Evolutionary conservation across 2,113 vertebrate genomes (phyloP).

Genomic region (Alligator sinensis): DNA sequence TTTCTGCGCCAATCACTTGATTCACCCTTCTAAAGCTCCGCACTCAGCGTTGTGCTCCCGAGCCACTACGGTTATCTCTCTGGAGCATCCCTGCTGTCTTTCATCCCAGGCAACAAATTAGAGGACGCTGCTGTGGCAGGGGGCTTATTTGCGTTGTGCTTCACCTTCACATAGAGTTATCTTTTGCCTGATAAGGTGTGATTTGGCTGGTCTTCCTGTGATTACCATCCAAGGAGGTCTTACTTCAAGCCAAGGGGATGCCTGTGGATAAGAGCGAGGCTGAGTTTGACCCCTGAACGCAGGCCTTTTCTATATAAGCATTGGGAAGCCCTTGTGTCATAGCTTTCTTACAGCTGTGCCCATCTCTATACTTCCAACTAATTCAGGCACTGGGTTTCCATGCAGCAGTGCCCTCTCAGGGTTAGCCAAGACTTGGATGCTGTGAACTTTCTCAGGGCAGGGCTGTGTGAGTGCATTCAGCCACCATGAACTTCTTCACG

Average conservation of each 20-base stretch:
- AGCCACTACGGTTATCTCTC: conserved; percentile 60
- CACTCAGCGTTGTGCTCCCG: conserved; percentile 54
- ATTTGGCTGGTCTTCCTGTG: not conserved
- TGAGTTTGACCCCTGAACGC: not conserved
- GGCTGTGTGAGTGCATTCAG: rapidly evolving
- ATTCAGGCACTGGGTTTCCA: not conserved
- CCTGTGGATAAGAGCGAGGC: not conserved
- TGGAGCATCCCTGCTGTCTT: conserved; percentile 55
- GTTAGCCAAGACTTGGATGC: not conserved
- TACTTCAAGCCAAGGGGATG: not conserved
- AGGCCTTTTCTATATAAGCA: not conserved
- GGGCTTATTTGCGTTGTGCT: not conserved
- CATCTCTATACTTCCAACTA: rapidly evolving
- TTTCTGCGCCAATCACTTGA: conserved; percentile 49
- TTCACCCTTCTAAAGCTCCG: conserved; percentile 56
- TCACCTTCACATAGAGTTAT: not conserved
- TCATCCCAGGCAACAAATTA: conserved; percentile 67
- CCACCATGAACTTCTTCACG: not conserved
- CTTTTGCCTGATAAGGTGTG: conserved; percentile 21
- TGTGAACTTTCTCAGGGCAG: not conserved
- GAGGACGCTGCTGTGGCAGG: not conserved
- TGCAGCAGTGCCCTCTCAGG: not conserved
- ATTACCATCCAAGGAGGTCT: not conserved
- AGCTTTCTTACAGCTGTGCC: not conserved
- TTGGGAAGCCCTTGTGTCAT: not conserved